phyloP scores from a whole-genome alignment of 2,113 vertebrate species.

The Brevimyrus niger region DNA sequence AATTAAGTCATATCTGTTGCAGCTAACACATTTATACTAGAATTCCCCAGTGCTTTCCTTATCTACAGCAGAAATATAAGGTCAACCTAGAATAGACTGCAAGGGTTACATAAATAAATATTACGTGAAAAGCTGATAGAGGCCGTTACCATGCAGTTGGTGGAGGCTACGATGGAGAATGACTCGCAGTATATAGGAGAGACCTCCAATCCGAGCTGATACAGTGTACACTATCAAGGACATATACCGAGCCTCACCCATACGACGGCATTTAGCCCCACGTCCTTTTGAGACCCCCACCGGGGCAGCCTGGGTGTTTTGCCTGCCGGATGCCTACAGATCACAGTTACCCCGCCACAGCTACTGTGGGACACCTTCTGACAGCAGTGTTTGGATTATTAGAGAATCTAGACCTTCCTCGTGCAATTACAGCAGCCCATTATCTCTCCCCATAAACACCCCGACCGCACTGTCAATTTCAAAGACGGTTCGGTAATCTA shows the following conservation, averaged over 20 bases:
- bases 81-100: background rate
- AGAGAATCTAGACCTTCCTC: background rate
- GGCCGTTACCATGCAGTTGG: background rate
- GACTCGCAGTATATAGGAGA: background rate
- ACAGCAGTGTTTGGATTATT: background rate
- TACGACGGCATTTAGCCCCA: background rate
- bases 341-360: background rate
- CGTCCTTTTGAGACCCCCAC: background rate
- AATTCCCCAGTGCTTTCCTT: background rate
- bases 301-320: background rate
- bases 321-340: background rate
- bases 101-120: background rate
- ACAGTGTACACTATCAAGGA: background rate
- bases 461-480: background rate
- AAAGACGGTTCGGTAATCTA: background rate
- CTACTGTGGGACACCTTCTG: background rate
- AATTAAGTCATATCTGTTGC: background rate
- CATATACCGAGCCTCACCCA: background rate
- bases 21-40: background rate
- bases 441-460: background rate
- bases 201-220: background rate
- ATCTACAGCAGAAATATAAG: background rate
- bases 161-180: background rate
- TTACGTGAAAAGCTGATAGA: background rate
- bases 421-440: background rate